phyloP scores from a whole-genome alignment of 2,797 vertebrate genomes.

The Sebastes miniatus region DNA sequence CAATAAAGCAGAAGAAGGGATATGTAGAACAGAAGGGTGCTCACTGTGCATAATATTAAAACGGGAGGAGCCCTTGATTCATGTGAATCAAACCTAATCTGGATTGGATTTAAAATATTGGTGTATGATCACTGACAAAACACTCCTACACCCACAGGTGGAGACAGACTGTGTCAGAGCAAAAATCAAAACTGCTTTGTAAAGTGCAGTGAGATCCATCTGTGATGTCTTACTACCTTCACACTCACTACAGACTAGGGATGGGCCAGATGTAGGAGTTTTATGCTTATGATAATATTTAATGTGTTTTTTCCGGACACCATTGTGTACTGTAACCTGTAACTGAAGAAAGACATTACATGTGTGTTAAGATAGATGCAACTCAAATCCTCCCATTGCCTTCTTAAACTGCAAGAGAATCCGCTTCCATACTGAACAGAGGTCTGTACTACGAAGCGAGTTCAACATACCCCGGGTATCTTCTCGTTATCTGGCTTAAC shows the following conservation, averaged over 20 bases:
- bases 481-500: too few species aligned
- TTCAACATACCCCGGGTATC: too few species aligned
- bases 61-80: background rate
- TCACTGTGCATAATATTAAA: background rate
- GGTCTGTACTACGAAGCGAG: too few species aligned
- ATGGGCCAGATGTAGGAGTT: background rate
- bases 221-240: background rate
- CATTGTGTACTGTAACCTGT: background rate
- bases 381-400: background rate
- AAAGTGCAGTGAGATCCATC: background rate
- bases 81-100: background rate
- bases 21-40: background rate
- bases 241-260: background rate
- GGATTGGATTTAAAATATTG: background rate
- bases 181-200: background rate
- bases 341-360: background rate
- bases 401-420: background rate
- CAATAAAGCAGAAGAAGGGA: background rate
- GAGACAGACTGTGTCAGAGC: background rate
- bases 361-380: background rate
- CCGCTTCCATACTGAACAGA: background rate
- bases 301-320: background rate
- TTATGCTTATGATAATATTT: background rate
- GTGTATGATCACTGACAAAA: background rate
- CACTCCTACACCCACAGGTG: background rate